These are phyloP conservation scores for Oscheius sp. DNA, from an alignment of 2,888 invertebrate species.

Conservation along the genomic window DNA sequence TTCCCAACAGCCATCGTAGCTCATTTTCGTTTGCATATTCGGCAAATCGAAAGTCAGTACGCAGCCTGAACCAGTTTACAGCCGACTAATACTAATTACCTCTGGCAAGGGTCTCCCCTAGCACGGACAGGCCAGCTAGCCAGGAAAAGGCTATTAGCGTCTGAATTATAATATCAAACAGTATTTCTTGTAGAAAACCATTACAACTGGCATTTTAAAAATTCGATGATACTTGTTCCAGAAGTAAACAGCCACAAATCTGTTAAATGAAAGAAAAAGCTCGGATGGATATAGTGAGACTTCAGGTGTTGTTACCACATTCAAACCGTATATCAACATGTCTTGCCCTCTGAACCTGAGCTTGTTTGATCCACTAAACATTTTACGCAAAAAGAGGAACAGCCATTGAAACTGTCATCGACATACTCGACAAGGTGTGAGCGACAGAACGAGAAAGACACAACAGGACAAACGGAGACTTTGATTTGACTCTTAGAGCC, in stretches of 20 bases:
- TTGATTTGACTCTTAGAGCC: neutral
- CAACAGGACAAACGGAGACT: conserved; percentile 14
- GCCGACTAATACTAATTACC: neutral
- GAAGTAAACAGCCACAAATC: conserved; percentile 26
- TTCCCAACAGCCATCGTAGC: conserved; percentile 18
- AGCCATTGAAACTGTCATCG: conserved; percentile 27
- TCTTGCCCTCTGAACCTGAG: neutral
- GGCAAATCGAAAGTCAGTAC: conserved; percentile 8
- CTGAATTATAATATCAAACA: neutral
- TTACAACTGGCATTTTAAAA: conserved; percentile 2
- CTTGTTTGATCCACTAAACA: neutral
- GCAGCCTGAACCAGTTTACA: conserved; percentile 6
- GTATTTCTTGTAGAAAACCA: neutral
- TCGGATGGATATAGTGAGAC: conserved; percentile 28
- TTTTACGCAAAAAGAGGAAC: conserved; percentile 16
- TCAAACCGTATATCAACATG: conserved; percentile 12
- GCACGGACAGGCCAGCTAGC: conserved; percentile 5
- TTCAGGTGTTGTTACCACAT: conserved; percentile 21
- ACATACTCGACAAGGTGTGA: conserved; percentile 10
- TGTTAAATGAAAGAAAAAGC: conserved; percentile 19
- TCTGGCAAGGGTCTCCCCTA: conserved; percentile 3
- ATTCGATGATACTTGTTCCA: conserved; percentile 10
- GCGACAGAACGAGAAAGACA: conserved; percentile 21
- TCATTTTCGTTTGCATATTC: conserved; percentile 17
- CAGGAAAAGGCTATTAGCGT: conserved; percentile 13